Conservation (phyloP, 1,140 invertebrate species). For the Xylocopa sonorina region DNA sequence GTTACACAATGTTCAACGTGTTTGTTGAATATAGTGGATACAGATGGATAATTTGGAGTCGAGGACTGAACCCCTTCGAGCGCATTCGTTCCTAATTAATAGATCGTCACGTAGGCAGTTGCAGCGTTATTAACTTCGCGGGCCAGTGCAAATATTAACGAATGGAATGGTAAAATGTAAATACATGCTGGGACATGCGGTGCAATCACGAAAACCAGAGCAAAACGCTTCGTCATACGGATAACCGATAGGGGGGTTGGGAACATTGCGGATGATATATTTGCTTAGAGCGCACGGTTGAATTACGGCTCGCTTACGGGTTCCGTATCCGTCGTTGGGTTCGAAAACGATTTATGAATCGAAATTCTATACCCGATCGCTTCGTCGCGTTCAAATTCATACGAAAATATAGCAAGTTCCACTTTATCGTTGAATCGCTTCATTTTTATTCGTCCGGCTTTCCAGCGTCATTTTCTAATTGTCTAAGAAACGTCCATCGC, state of each 20-base stretch:
- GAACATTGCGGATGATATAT: slow-evolving; percentile 18
- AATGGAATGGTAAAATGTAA: slow-evolving; percentile 33
- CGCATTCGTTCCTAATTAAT: background rate
- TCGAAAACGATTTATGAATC: slow-evolving; percentile 25
- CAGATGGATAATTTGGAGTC: background rate
- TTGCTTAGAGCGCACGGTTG: slow-evolving; percentile 17
- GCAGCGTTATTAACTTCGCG: slow-evolving; percentile 14
- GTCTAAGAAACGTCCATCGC: background rate
- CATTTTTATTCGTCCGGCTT: background rate
- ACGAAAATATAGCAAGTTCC: background rate
- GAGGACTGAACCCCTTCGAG: too few species aligned
- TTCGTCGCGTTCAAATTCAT: background rate
- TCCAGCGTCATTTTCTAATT: background rate
- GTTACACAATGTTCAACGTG: background rate
- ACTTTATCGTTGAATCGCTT: too few species aligned
- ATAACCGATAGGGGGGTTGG: background rate
- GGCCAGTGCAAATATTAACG: slow-evolving; percentile 5
- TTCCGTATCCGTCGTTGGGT: slow-evolving; percentile 1
- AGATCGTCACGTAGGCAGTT: background rate
- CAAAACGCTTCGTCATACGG: slow-evolving; percentile 18
- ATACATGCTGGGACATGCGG: slow-evolving; percentile 14
- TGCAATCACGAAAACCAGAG: slow-evolving; percentile 16
- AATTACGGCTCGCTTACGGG: slow-evolving; percentile 18
- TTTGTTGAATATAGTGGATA: background rate
- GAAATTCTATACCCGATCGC: slow-evolving; percentile 23